phyloP scores from a whole-genome alignment of 2,888 invertebrate genomes.

The Protophormia terraenovae region DNA sequence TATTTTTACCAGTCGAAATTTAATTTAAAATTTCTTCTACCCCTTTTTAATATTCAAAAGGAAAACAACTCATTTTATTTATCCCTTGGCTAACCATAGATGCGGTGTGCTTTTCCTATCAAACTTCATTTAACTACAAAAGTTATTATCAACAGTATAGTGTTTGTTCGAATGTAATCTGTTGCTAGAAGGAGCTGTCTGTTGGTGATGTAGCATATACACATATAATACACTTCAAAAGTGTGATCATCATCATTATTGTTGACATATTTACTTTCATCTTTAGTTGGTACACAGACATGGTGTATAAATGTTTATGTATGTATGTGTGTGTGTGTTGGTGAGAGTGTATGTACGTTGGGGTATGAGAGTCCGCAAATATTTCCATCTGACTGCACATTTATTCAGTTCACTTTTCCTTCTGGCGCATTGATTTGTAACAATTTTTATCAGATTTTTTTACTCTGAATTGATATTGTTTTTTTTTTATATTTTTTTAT shows the following conservation, averaged over 20 bases:
- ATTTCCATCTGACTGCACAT: conserved; percentile 56
- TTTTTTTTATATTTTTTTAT: no score
- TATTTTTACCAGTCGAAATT: background rate
- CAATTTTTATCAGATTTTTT: background rate
- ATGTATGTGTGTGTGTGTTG: background rate
- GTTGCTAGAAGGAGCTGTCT: background rate
- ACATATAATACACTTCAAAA: conserved; percentile 14
- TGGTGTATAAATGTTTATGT: background rate
- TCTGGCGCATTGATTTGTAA: conserved; percentile 28
- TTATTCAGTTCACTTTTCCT: conserved; percentile 38
- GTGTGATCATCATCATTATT: conserved; percentile 13
- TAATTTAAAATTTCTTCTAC: background rate
- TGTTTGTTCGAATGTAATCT: background rate
- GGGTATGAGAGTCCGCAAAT: conserved; percentile 11
- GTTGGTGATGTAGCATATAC: background rate
- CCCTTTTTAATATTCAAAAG: background rate
- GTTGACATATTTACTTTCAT: conserved; percentile 4
- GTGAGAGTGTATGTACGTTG: background rate
- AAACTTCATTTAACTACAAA: conserved; percentile 26
- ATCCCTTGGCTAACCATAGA: background rate
- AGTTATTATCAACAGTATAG: background rate
- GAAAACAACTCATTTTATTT: background rate
- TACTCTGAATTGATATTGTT: background rate
- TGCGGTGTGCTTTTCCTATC: background rate
- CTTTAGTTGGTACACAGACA: background rate